These are phyloP conservation scores for Thera britannica DNA, from an alignment of 2,888 invertebrate species.

Conservation along the genomic window DNA sequence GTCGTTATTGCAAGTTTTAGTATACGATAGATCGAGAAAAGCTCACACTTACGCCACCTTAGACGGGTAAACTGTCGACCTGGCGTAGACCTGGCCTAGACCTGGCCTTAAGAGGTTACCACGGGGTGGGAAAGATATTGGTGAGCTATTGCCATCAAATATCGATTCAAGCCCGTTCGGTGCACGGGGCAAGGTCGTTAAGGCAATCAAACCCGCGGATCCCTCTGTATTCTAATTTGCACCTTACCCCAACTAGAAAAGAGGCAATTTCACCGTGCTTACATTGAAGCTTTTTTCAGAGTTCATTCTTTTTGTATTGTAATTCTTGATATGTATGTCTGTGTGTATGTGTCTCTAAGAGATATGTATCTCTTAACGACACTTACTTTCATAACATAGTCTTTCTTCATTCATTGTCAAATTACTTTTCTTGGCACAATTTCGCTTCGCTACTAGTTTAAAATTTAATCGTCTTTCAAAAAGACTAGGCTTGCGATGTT, in stretches of 20 bases:
- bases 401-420: conserved; percentile 34
- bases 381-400: no score
- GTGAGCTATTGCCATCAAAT: conserved; percentile 46
- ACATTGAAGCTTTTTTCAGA: conserved; percentile 43
- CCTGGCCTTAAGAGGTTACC: neutral
- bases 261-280: conserved; percentile 41
- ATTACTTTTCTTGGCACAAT: conserved; percentile 20
- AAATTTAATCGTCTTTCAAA: conserved; percentile 22
- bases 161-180: conserved; percentile 57
- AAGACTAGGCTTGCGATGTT: conserved; percentile 19
- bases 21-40: neutral
- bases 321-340: conserved; percentile 28
- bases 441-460: conserved; percentile 18
- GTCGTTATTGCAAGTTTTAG: neutral
- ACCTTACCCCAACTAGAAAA: conserved; percentile 43
- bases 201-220: conserved; percentile 47
- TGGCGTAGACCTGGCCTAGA: neutral
- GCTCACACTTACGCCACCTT: neutral
- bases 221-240: conserved; percentile 40
- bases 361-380: conserved; percentile 35
- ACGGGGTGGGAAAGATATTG: conserved; percentile 3
- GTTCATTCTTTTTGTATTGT: conserved; percentile 45
- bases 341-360: conserved; percentile 47
- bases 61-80: neutral
- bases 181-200: conserved; percentile 57